Percentiles rank a stretch among this genome's conserved stretches.
phyloP scores from a whole-genome alignment of 1,140 invertebrate genomes.

The Polypedilum pembai region DNA sequence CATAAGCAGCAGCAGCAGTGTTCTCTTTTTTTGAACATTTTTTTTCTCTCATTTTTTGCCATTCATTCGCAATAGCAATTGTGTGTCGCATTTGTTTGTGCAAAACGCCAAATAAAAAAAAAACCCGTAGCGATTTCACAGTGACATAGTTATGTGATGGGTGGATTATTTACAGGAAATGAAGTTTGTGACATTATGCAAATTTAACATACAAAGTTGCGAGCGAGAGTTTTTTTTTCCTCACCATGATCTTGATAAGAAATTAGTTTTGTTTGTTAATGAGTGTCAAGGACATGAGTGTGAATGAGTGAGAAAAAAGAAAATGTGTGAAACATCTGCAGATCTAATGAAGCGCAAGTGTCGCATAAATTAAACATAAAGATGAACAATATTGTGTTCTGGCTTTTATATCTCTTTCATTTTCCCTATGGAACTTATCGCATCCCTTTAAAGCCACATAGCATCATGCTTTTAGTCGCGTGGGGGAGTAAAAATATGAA shows the following conservation, averaged over 20 bases:
- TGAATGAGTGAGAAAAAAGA: background rate
- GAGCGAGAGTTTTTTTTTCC: background rate
- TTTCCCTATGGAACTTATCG: background rate
- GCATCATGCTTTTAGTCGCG: background rate
- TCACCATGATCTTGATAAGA: background rate
- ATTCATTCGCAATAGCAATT: too few species aligned
- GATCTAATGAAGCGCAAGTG: background rate
- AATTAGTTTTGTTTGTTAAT: constrained; percentile 13
- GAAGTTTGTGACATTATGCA: background rate
- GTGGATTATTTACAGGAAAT: constrained; percentile 11
- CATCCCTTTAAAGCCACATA: background rate
- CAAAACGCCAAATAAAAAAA: background rate
- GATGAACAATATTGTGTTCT: background rate
- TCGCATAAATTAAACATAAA: constrained; percentile 1
- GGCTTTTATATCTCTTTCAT: background rate
- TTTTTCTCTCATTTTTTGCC: too few species aligned
- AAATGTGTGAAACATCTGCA: background rate
- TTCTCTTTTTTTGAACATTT: too few species aligned
- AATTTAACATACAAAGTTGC: background rate
- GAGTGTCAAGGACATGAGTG: background rate
- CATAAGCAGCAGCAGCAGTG: too few species aligned
- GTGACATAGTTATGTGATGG: background rate
- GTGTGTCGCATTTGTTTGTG: too few species aligned
- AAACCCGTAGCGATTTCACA: background rate
- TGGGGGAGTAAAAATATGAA: background rate